Evolutionary conservation across 2,888 invertebrate genomes (phyloP).

Genomic region (Agriopis marginaria): DNA sequence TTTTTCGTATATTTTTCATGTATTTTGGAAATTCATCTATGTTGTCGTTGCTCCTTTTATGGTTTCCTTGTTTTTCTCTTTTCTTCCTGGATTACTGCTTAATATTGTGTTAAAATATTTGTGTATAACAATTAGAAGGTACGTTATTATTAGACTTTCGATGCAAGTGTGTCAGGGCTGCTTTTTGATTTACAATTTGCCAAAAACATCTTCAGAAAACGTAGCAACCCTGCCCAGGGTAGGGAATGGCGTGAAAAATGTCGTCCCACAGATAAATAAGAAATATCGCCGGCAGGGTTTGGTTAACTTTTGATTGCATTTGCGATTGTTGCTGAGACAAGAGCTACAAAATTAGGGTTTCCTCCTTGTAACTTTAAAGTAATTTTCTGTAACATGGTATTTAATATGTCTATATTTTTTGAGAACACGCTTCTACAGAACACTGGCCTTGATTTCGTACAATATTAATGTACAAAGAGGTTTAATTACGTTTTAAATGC

Average conservation of each 20-base stretch:
- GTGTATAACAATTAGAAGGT: too few species aligned
- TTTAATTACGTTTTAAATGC: too few species aligned
- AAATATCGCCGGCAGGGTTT: conserved; percentile 35
- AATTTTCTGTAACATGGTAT: not conserved
- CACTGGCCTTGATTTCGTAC: too few species aligned
- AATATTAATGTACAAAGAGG: too few species aligned
- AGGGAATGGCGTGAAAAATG: conserved; percentile 44
- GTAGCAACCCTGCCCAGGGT: conserved; percentile 21
- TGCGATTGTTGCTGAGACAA: conserved; percentile 22
- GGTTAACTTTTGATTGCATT: conserved; percentile 39
- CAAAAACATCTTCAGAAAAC: not conserved
- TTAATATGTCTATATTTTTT: too few species aligned
- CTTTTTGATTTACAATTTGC: not conserved
- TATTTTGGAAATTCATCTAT: not conserved
- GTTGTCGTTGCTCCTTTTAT: not conserved
- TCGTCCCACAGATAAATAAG: conserved; percentile 42
- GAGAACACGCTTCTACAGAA: too few species aligned
- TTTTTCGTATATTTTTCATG: not conserved
- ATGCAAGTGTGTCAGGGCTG: not conserved
- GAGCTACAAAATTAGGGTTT: conserved; percentile 16
- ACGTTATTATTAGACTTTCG: too few species aligned
- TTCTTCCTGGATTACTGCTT: too few species aligned
- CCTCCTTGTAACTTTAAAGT: not conserved
- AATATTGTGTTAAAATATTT: too few species aligned
- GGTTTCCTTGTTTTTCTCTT: not conserved